Conservation (phyloP, 2,113 vertebrate species). For the Dromas ardeola region DNA sequence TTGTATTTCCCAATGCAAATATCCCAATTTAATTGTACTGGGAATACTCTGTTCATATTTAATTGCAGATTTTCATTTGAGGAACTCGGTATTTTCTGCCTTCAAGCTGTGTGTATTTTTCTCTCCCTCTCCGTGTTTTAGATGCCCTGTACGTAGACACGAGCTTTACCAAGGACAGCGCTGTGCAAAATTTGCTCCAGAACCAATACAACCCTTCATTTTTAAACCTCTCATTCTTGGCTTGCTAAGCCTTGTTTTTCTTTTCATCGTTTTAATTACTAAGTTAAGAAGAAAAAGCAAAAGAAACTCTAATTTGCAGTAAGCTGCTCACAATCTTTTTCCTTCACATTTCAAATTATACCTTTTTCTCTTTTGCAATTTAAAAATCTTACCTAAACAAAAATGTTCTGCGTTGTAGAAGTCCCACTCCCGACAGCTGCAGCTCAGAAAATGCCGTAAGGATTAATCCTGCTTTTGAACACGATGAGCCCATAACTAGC, state of each 20-base stretch:
- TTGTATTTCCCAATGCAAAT: too few relatives aligned
- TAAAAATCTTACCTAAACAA: constrained; percentile 36
- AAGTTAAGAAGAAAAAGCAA: constrained; percentile 84
- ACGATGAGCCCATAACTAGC: constrained; percentile 75
- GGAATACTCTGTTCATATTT: neutral
- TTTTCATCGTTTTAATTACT: constrained; percentile 76
- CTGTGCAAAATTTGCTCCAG: constrained; percentile 80
- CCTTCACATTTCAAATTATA: constrained; percentile 15
- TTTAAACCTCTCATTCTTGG: constrained; percentile 74
- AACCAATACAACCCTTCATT: constrained; percentile 72
- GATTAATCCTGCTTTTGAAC: constrained; percentile 83
- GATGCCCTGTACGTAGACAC: constrained; percentile 80
- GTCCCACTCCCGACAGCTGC: constrained; percentile 71
- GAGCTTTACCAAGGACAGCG: constrained; percentile 79
- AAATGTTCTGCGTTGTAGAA: constrained; percentile 79
- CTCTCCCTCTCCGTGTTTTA: constrained; percentile 67
- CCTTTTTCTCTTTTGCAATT: constrained; percentile 35
- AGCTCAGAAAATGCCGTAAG: constrained; percentile 77
- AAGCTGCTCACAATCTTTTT: constrained; percentile 64
- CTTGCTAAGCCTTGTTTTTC: constrained; percentile 78
- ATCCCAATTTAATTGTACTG: neutral
- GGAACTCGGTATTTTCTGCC: neutral
- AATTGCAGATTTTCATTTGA: neutral
- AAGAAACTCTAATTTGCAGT: constrained; percentile 81
- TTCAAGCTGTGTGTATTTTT: constrained; percentile 1